A percentile compares a stretch with the other conserved stretches of the same genome.
phyloP scores from a whole-genome alignment of 1,140 invertebrate genomes.

The Aphaenogaster floridana region DNA sequence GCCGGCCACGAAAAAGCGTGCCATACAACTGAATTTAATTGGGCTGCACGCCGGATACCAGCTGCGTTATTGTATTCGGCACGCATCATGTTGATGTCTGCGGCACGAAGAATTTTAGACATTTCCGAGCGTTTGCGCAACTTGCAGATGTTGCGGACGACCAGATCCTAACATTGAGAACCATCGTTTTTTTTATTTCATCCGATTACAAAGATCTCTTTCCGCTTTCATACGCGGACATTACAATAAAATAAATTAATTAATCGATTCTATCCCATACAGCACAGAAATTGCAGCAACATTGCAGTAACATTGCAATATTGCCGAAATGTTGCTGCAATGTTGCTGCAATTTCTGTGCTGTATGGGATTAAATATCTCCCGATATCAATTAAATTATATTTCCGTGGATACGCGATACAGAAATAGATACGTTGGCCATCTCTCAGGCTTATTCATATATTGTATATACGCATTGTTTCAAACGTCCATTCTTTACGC shows the following conservation, averaged over 20 bases:
- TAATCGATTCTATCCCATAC: not conserved
- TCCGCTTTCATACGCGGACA: not conserved
- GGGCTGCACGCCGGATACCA: conserved; percentile 50
- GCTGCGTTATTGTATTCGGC: conserved; percentile 47
- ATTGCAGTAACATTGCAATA: no score
- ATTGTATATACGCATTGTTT: not conserved
- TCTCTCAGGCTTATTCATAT: conserved; percentile 13
- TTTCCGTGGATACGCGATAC: not conserved
- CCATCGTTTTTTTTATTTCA: not conserved
- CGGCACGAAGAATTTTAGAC: not conserved
- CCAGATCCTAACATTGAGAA: not conserved
- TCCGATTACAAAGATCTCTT: not conserved
- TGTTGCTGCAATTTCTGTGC: no score
- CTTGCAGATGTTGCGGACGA: not conserved
- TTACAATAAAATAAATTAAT: not conserved
- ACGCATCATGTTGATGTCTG: conserved; percentile 25
- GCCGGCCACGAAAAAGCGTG: conserved; percentile 65
- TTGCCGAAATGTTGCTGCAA: no score
- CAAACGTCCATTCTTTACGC: conserved; percentile 43
- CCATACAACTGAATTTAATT: conserved; percentile 73
- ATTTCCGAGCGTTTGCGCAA: conserved; percentile 5
- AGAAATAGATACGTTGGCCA: conserved; percentile 4
- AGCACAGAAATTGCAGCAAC: no score
- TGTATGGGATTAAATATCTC: not conserved
- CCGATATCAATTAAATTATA: not conserved